phyloP scores from a whole-genome alignment of 1,140 invertebrate species.

The Episyrphus balteatus region DNA sequence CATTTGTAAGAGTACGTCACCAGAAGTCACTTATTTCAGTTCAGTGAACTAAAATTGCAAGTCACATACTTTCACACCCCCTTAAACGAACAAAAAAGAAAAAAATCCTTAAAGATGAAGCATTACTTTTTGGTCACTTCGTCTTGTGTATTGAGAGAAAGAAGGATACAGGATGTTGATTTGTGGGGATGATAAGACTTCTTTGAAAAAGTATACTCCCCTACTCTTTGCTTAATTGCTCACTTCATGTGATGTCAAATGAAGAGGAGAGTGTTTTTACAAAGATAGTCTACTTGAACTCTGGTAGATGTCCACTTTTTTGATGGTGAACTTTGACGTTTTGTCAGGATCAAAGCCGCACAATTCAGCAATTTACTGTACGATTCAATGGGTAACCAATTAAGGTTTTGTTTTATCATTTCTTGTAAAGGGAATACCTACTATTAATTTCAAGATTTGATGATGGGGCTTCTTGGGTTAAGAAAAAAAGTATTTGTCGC shows the following conservation, averaged over 20 bases:
- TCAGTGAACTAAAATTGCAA: slow-evolving; percentile 2
- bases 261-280: background rate
- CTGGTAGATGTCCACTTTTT: background rate
- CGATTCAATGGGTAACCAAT: background rate
- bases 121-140: no score
- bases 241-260: background rate
- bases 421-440: background rate
- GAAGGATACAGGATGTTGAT: no score
- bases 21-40: background rate
- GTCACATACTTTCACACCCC: slow-evolving; percentile 3
- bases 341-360: background rate
- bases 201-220: background rate
- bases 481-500: no score
- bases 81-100: background rate
- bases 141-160: no score
- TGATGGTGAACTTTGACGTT: no score
- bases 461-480: no score
- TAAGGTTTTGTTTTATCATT: background rate
- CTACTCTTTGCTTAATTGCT: background rate
- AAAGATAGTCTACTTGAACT: background rate
- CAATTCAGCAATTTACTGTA: background rate
- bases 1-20: background rate
- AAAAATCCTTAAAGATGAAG: background rate
- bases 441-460: no score
- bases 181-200: no score